Conservation (phyloP, 2,888 invertebrate genomes). For the Lutraria lutraria region DNA sequence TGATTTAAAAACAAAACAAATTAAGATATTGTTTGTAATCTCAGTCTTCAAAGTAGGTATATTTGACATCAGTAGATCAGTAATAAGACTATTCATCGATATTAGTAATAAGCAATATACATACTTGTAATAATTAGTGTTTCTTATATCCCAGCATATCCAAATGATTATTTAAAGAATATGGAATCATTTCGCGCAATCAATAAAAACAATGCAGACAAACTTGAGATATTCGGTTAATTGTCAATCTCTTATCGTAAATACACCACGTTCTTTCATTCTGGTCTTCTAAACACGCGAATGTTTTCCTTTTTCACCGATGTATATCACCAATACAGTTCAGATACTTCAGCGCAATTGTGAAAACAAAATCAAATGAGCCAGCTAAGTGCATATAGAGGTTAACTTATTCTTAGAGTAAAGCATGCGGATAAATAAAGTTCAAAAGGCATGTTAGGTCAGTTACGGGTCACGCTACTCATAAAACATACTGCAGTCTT, state of each 20-base stretch:
- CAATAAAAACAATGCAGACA: background rate
- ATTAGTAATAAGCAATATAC: conserved; percentile 6
- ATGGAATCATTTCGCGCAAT: background rate
- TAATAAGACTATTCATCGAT: too few relatives aligned
- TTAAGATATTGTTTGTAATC: too few relatives aligned
- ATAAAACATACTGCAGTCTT: conserved; percentile 62
- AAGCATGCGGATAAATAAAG: conserved; percentile 69
- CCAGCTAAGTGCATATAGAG: conserved; percentile 61
- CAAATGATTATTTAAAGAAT: background rate
- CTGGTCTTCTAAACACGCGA: background rate
- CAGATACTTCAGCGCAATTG: conserved; percentile 48
- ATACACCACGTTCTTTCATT: background rate
- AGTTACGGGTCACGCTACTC: conserved; percentile 64
- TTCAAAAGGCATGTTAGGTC: conserved; percentile 72
- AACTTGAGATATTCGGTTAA: background rate
- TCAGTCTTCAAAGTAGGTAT: too few relatives aligned
- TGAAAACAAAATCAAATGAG: conserved; percentile 61
- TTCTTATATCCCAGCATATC: background rate
- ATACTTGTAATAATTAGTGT: background rate
- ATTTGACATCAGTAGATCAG: too few relatives aligned
- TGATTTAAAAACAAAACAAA: too few relatives aligned
- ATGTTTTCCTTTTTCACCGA: background rate
- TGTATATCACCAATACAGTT: conserved; percentile 31
- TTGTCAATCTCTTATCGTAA: background rate
- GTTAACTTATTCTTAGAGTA: conserved; percentile 63